phyloP scores from a whole-genome alignment of 2,888 invertebrate genomes.

The Eugnorisma glareosa region DNA sequence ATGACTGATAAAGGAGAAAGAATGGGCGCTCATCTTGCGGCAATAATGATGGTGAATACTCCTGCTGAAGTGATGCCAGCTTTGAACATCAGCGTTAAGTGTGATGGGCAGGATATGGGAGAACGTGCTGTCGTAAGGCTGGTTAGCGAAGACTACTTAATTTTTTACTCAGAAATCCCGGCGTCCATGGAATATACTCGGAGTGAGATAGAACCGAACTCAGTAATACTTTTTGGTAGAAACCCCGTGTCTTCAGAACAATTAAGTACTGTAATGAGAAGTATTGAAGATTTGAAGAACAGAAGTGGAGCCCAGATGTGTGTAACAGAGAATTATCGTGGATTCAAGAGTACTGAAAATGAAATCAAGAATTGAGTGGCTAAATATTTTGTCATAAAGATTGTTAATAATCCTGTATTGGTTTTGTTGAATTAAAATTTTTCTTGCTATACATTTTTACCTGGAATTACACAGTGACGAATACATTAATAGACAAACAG shows the following conservation, averaged over 20 bases:
- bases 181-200: not conserved
- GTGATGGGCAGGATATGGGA: conserved; percentile 6
- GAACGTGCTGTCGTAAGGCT: conserved; percentile 1
- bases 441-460: too few relatives aligned
- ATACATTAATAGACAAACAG: too few relatives aligned
- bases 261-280: not conserved
- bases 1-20: accelerated
- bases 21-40: accelerated
- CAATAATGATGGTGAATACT: conserved; percentile 13
- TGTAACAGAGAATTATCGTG: not conserved
- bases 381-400: too few relatives aligned
- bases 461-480: too few relatives aligned
- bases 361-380: not conserved
- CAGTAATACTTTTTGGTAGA: conserved; percentile 15
- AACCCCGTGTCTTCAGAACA: conserved; percentile 5
- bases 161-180: conserved; percentile 5
- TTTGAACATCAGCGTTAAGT: conserved; percentile 20
- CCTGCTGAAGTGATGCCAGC: conserved; percentile 21
- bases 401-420: too few relatives aligned
- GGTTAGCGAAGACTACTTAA: conserved; percentile 37
- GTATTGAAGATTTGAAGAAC: conserved; percentile 33
- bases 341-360: not conserved
- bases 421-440: too few relatives aligned
- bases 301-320: conserved; percentile 30
- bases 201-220: conserved; percentile 23